A percentile compares a stretch with the other conserved stretches of the same genome.
phyloP scores from a whole-genome alignment of 2,797 vertebrate species.

The Sebastolobus altivelis region DNA sequence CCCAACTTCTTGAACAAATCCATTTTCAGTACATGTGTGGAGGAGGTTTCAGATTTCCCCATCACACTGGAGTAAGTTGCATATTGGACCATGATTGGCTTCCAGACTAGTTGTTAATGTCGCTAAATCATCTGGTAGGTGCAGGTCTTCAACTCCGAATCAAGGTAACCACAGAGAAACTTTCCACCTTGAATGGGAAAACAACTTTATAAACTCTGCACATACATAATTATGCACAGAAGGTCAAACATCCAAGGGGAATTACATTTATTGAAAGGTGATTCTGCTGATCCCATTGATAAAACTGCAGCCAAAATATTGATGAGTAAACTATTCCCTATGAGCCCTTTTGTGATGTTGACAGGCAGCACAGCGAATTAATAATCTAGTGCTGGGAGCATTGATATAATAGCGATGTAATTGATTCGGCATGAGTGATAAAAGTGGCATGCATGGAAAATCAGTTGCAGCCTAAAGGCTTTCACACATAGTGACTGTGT shows the following conservation, averaged over 20 bases:
- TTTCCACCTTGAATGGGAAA: background rate
- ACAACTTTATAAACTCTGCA: background rate
- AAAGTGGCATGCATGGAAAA: constrained; percentile 65
- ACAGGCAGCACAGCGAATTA: background rate
- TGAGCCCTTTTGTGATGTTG: background rate
- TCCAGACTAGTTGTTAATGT: background rate
- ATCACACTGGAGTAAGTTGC: background rate
- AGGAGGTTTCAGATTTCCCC: background rate
- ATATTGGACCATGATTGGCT: background rate
- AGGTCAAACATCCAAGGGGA: background rate
- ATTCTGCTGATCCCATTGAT: background rate
- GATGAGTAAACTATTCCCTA: background rate
- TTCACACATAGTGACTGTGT: constrained; percentile 25
- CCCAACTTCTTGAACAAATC: background rate
- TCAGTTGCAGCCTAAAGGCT: constrained; percentile 23
- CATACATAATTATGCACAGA: background rate
- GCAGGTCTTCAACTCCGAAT: background rate
- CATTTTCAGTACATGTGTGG: background rate
- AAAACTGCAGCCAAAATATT: background rate
- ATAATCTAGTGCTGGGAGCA: background rate
- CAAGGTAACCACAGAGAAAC: background rate
- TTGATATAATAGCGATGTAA: background rate
- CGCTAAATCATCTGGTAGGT: background rate
- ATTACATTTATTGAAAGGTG: background rate
- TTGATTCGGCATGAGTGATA: constrained; percentile 35